Base-by-base conservation (phyloP, 1,140 invertebrate genomes). In the Leucophenga varia region DNA sequence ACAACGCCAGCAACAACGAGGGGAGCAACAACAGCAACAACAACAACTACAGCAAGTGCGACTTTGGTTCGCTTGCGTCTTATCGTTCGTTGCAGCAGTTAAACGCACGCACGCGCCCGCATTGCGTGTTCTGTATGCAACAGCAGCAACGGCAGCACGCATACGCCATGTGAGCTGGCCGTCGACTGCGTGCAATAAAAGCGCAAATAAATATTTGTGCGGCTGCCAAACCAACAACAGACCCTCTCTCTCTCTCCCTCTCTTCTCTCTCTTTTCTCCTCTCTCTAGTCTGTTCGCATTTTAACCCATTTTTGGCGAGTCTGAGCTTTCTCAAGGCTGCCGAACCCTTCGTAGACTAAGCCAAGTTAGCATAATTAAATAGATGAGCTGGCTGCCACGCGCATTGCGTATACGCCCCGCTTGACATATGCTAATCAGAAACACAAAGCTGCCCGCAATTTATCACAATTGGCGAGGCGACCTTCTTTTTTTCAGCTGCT, bases 21-120 rank as follows among this genome's bases (percentile, higher is more conserved):
- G n/a, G n/a, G n/a, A n/a, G n/a, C n/a, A n/a, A n/a, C n/a, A n/a
- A n/a, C n/a, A n/a, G n/a, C 55, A 52, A 19, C 48, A 52, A 17
- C 32, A 38, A 17, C 44, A 51, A 16, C 22, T 54, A 17, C 28
- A 30, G 13, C 38, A 6, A 34, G 31, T 9, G 13, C n/a, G 31
- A 34, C 32, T 34, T 4, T 14, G 36, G 18, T 20, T 18, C 16
- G 37, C 47, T 40, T n/a, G n/a, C n/a, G n/a, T 32, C 53, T 67
- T 67, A 67, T 67, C 63, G 52, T 20, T 28, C 54, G 56, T 49
- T 67, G 63, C 63, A 67, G 59, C 59, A 59, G 52, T 63, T 55
- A 61, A 61, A 43, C 55, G 55, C 63, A 57, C 63, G 63, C 61
- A 64, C 47, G 32, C 39, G 40, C 4, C n/a, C 35, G 16, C 35